Base-by-base conservation (phyloP, 2,797 vertebrate species). In the Periophthalmus magnuspinnatus region DNA sequence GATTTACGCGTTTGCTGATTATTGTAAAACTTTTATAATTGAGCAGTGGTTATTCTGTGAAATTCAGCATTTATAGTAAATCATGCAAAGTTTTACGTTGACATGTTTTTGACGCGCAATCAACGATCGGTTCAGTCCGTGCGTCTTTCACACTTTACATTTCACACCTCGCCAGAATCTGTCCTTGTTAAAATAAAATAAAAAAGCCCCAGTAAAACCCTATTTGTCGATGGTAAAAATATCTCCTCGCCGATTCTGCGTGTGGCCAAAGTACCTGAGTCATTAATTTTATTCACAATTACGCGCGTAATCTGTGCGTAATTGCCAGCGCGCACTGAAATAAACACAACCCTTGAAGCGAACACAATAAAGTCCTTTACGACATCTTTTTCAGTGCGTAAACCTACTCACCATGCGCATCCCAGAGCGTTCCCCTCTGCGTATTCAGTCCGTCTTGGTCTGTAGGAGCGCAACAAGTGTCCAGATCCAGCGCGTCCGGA, bases 371-470 rank as follows among this genome's bases (percentile, higher is more conserved):
- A 36, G 21, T 6, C 36, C n/a, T 47, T 21, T 24, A 47, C 61
- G 21, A 45, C 61, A 16, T 48, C 13, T 2, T 22, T n/a, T 10
- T 7, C 48, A 24, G 62, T 47, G n/a, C 14, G 41, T 64, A 28
- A 64, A 64, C 6, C 16, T 5, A 56, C 93, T 90, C 87, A 94
- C 93, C 93, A 94, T 94, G 91, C 91, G 91, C 86, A 83, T 89
- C 86, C 79, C 83, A 72, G 72, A 57, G 85, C 76, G 56, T 81
- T 77, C 79, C 75, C 76, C 83, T 83, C 80, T 84, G 83, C 81
- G 32, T 41, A 54, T 36, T 36, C 70, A 75, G 84, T 60, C 16
- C 67, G 65, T 81, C 82, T 84, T 0, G 54, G 82, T 79, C 59
- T 14, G 72, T 69, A 77, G 84, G 58, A 64, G 82, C 81, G 83